phyloP scores from a whole-genome alignment of 2,113 vertebrate species.

The Aythya baeri region DNA sequence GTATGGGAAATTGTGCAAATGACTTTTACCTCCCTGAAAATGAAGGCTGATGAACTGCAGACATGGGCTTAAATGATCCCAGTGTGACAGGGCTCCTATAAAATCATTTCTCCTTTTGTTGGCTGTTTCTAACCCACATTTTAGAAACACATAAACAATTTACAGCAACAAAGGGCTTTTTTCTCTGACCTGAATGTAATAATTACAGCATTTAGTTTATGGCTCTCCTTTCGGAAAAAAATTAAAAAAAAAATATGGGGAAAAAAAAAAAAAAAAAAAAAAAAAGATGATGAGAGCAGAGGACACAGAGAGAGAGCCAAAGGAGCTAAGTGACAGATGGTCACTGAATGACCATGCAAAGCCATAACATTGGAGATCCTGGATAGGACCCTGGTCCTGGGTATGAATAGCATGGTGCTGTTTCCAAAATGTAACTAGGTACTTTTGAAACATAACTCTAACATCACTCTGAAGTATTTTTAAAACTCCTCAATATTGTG shows the following conservation, averaged over 20 bases:
- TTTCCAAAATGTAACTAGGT: constrained; percentile 38
- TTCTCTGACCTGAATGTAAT: constrained; percentile 15
- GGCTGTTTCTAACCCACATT: constrained; percentile 20
- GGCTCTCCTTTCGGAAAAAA: not conserved
- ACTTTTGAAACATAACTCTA: constrained; percentile 33
- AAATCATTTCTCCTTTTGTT: constrained; percentile 38
- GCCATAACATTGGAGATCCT: not conserved
- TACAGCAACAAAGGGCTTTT: constrained; percentile 27
- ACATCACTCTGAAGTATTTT: constrained; percentile 45
- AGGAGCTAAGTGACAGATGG: constrained; percentile 64
- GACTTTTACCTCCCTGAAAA: constrained; percentile 41
- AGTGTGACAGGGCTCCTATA: constrained; percentile 38
- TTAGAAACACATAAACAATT: constrained; percentile 53
- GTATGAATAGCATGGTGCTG: not conserved
- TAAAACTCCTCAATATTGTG: constrained; percentile 35
- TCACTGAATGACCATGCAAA: constrained; percentile 23
- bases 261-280: not conserved
- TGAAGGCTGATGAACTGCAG: constrained; percentile 14
- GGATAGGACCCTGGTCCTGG: not conserved
- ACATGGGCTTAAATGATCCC: constrained; percentile 32
- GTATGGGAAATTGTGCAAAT: constrained; percentile 12
- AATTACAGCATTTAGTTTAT: constrained; percentile 57
- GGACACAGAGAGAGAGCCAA: not conserved
- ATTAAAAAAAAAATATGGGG: not conserved
- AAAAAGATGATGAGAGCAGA: constrained; percentile 2